phyloP scores from a whole-genome alignment of 2,888 invertebrate species.

The Microplitis manilae region DNA sequence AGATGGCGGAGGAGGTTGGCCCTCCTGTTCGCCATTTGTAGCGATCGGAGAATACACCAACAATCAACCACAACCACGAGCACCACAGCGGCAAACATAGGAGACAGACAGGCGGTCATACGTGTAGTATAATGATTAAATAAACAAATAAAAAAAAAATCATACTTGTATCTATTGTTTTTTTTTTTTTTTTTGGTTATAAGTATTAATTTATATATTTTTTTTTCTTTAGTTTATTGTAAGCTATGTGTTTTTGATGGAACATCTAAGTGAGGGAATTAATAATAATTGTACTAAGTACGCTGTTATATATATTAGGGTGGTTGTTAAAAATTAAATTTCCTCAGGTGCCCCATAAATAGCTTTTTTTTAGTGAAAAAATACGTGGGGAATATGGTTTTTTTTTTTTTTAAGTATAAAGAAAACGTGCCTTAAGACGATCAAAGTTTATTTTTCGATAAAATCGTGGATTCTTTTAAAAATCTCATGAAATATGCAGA shows the following conservation, averaged over 20 bases:
- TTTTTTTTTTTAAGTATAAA: too few species aligned
- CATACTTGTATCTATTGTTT: background rate
- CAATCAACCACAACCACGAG: conserved; percentile 72
- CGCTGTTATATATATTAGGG: background rate
- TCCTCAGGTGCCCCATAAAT: too few species aligned
- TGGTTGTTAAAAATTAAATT: too few species aligned
- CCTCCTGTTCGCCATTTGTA: conserved; percentile 70
- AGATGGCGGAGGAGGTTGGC: conserved; percentile 70
- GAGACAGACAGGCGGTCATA: conserved; percentile 72
- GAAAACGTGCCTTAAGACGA: too few species aligned
- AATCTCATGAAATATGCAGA: too few species aligned
- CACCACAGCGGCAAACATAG: conserved; percentile 72
- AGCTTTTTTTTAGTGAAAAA: too few species aligned
- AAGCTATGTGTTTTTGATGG: background rate
- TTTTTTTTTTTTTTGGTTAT: background rate
- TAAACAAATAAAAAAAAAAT: conserved; percentile 41
- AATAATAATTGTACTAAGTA: background rate
- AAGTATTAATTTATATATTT: background rate
- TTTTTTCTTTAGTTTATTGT: background rate
- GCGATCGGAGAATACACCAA: conserved; percentile 72
- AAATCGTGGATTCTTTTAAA: too few species aligned
- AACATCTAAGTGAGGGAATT: background rate
- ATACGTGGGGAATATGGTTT: too few species aligned
- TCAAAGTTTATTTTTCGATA: too few species aligned
- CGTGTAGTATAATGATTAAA: conserved; percentile 66